Evolutionary conservation across 2,797 vertebrate genomes (phyloP).

Genomic region (Lycodopsis pacificus): DNA sequence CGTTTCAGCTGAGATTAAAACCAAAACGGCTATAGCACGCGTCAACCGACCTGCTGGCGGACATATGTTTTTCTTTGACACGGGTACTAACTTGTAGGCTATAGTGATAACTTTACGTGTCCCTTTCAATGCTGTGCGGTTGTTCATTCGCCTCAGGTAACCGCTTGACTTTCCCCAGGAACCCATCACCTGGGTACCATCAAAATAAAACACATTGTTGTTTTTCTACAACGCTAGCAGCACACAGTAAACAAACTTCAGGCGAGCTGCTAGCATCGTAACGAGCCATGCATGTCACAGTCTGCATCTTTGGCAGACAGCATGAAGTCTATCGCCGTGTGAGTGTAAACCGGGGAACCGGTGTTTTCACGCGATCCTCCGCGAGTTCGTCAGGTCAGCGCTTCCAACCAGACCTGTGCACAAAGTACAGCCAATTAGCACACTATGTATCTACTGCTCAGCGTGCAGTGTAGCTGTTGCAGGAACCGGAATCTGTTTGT

Average conservation of each 20-base stretch:
- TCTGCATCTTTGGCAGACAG: constrained; percentile 24
- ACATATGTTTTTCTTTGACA: constrained; percentile 57
- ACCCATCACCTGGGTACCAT: constrained; percentile 22
- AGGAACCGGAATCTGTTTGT: neutral
- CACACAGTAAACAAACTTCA: constrained; percentile 69
- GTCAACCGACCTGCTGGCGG: constrained; percentile 29
- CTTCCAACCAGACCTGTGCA: constrained; percentile 25
- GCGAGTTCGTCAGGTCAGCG: constrained; percentile 45
- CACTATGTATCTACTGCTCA: neutral
- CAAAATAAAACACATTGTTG: neutral
- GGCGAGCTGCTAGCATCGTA: constrained; percentile 26
- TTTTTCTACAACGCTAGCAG: neutral
- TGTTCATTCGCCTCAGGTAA: constrained; percentile 36
- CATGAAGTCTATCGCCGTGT: neutral
- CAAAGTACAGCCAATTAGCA: neutral
- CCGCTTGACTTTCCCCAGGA: neutral
- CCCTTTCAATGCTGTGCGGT: neutral
- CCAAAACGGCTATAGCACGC: constrained; percentile 12
- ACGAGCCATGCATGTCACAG: constrained; percentile 19
- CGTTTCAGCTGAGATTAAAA: constrained; percentile 31
- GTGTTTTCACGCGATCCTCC: constrained; percentile 42
- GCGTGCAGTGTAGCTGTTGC: neutral
- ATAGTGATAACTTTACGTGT: constrained; percentile 39
- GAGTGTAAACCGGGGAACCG: neutral
- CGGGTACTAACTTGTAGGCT: constrained; percentile 31